Conservation (phyloP, 1,140 invertebrate genomes). For the Drosophila kepulauana region DNA sequence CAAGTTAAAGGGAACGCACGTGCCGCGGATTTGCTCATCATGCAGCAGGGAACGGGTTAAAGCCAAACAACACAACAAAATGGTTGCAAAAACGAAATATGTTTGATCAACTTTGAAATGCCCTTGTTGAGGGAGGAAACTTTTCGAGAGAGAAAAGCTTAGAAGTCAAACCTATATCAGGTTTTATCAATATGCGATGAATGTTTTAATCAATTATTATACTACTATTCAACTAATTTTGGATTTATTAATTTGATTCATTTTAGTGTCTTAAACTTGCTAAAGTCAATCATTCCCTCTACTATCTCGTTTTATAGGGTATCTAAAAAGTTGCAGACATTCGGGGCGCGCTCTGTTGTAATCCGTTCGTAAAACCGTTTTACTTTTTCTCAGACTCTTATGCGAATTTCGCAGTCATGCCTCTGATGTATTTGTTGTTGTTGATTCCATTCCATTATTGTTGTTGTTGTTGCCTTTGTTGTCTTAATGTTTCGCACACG, state of each 20-base stretch:
- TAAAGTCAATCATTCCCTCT: background rate
- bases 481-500: slow-evolving; percentile 79
- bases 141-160: background rate
- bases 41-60: slow-evolving; percentile 32
- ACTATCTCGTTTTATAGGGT: background rate
- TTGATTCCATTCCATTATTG: slow-evolving; percentile 25
- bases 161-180: too few relatives aligned
- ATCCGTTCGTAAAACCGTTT: slow-evolving; percentile 66
- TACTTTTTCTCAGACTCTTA: slow-evolving; percentile 67
- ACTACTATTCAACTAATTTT: too few relatives aligned
- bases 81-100: slow-evolving; percentile 28
- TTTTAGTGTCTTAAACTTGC: too few relatives aligned
- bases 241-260: too few relatives aligned
- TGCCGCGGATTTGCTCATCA: slow-evolving; percentile 49
- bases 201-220: too few relatives aligned
- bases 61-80: slow-evolving; percentile 40
- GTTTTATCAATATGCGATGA: too few relatives aligned
- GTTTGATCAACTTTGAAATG: background rate
- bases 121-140: background rate
- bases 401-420: slow-evolving; percentile 62
- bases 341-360: slow-evolving; percentile 51
- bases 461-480: slow-evolving; percentile 49
- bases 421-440: slow-evolving; percentile 26
- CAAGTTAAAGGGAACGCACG: slow-evolving; percentile 56
- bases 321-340: slow-evolving; percentile 16